phyloP scores from a whole-genome alignment of 2,797 vertebrate species.

The Ciconia nigra region DNA sequence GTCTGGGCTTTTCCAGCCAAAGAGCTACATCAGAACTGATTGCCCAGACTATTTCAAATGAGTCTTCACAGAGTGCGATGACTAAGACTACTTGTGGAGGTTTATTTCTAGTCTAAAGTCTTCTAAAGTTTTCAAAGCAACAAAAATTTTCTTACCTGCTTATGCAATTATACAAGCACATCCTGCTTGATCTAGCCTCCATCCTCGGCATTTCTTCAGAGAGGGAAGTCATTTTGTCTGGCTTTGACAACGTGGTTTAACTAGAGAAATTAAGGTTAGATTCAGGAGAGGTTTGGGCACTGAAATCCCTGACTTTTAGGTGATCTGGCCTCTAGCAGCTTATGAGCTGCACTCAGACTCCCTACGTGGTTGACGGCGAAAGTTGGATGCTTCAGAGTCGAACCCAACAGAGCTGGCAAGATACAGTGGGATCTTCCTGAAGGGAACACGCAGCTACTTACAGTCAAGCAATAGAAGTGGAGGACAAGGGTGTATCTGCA shows the following conservation, averaged over 20 bases:
- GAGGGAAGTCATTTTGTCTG: not conserved
- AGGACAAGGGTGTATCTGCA: conserved; percentile 50
- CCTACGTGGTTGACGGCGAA: rapidly evolving
- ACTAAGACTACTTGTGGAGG: not conserved
- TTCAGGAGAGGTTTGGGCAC: not conserved
- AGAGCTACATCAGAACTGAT: conserved; percentile 1
- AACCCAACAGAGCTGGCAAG: not conserved
- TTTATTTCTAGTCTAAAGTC: not conserved
- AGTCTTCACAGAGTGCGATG: not conserved
- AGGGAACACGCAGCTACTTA: not conserved
- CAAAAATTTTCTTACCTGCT: not conserved
- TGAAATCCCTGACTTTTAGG: not conserved
- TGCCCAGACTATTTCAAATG: not conserved
- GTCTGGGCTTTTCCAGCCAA: not conserved
- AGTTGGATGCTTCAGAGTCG: not conserved
- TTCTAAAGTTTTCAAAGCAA: not conserved
- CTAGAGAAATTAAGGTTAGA: not conserved
- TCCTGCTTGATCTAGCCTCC: not conserved
- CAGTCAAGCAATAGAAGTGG: not conserved
- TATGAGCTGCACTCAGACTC: not conserved
- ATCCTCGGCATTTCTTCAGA: not conserved
- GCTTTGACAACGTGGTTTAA: not conserved
- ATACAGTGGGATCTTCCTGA: not conserved
- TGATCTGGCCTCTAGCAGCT: not conserved
- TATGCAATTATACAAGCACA: not conserved